Conservation (phyloP, 2,888 invertebrate species). For the Vesta saturnalis region DNA sequence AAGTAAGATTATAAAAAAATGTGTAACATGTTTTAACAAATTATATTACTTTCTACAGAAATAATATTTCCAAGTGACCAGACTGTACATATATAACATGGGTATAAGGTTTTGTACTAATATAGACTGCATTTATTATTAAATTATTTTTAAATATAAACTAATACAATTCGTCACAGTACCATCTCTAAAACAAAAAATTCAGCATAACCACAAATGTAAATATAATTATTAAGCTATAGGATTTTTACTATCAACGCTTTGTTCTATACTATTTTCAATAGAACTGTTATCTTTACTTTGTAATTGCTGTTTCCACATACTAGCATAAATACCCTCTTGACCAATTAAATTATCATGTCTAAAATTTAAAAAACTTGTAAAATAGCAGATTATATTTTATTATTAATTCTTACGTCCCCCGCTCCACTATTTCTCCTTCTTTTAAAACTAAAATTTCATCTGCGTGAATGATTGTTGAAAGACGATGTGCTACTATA, state of each 20-base stretch:
- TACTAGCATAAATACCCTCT: constrained; percentile 83
- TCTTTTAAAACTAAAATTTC: constrained; percentile 93
- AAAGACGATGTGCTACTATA: constrained; percentile 93
- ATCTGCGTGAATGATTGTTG: constrained; percentile 94
- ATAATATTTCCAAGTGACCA: no score
- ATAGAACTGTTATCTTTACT: constrained; percentile 52
- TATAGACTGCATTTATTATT: no score
- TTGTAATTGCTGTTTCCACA: constrained; percentile 93
- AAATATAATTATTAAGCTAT: constrained; percentile 8
- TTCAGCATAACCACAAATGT: no score
- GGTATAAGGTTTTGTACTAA: no score
- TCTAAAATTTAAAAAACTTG: constrained; percentile 59
- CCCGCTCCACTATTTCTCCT: constrained; percentile 91
- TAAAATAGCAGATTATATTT: background rate
- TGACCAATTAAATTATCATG: constrained; percentile 76
- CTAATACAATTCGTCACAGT: no score
- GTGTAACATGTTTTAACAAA: no score
- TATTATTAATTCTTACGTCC: constrained; percentile 60
- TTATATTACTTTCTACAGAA: no score
- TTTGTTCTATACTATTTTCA: constrained; percentile 54
- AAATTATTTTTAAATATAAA: no score
- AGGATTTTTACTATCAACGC: constrained; percentile 28
- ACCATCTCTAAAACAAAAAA: no score
- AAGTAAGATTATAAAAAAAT: no score
- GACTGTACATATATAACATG: no score